phyloP scores from a whole-genome alignment of 2,797 vertebrate species.

The Crypturellus tataupa region DNA sequence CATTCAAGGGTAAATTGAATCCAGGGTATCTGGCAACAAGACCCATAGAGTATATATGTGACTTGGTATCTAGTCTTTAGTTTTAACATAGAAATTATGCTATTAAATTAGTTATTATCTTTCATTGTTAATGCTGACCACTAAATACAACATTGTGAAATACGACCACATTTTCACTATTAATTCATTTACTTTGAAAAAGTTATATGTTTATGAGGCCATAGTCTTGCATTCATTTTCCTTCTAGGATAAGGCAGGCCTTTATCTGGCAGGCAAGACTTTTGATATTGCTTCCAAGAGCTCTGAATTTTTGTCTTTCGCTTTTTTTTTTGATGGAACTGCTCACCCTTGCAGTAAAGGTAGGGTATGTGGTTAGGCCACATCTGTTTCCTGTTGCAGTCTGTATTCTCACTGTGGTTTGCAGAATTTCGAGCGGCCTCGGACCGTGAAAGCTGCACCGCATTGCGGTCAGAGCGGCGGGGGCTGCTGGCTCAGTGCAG shows the following conservation, averaged over 20 bases:
- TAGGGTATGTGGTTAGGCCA: slow-evolving; percentile 71
- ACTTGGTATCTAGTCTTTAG: background rate
- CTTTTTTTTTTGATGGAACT: background rate
- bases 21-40: background rate
- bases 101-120: background rate
- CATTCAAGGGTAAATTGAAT: background rate
- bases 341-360: background rate
- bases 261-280: background rate
- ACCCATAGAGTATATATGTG: background rate
- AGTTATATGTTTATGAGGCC: background rate
- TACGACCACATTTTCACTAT: background rate
- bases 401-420: slow-evolving; percentile 83
- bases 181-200: background rate
- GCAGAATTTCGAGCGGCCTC: slow-evolving; percentile 85
- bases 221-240: background rate
- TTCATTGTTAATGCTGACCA: background rate
- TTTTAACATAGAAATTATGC: background rate
- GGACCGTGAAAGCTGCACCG: slow-evolving; percentile 83
- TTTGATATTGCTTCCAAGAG: background rate
- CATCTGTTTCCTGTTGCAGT: slow-evolving; percentile 88
- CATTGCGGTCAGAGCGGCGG: slow-evolving; percentile 81
- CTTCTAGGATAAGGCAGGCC: background rate
- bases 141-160: background rate
- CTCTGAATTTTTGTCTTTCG: background rate
- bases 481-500: slow-evolving; percentile 76